Percentiles rank a stretch among this genome's conserved stretches.
phyloP scores from a whole-genome alignment of 2,888 invertebrate species.

The Megalurothrips usitatus region DNA sequence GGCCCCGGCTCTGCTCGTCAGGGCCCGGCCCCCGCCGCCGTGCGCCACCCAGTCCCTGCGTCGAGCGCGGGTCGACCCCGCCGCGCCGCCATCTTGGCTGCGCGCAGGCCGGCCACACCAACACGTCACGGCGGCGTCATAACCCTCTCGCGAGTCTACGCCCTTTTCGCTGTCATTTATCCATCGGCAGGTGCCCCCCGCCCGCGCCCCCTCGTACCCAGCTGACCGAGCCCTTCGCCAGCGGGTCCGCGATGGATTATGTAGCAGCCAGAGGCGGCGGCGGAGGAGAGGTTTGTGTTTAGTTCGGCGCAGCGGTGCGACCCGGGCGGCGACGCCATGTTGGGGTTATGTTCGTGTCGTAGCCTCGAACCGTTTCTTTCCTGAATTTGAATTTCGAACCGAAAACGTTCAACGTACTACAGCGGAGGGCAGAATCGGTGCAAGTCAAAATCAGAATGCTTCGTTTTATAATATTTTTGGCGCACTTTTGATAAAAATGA shows the following conservation, averaged over 20 bases:
- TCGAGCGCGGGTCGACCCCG: background rate
- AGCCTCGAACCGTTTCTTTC: no score
- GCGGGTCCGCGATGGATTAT: background rate
- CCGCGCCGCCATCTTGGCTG: background rate
- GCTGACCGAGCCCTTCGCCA: no score
- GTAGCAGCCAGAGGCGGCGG: background rate
- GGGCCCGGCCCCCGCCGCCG: background rate
- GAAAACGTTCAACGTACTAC: no score
- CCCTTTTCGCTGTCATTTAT: background rate
- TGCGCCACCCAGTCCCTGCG: constrained; percentile 13
- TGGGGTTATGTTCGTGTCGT: background rate
- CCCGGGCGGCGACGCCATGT: background rate
- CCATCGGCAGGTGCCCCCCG: no score
- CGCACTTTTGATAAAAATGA: no score
- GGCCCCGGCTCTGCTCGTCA: constrained; percentile 3
- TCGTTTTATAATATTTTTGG: no score
- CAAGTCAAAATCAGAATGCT: no score
- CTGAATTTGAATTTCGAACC: no score
- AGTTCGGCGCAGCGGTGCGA: background rate
- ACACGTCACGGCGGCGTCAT: constrained; percentile 6
- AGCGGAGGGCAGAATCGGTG: no score
- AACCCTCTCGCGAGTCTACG: background rate
- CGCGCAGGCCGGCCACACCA: background rate
- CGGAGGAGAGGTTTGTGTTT: background rate
- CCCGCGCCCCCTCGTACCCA: background rate